These are phyloP conservation scores for Piscicola geometra DNA, from an alignment of 2,888 invertebrate genomes.

Conservation along the genomic window DNA sequence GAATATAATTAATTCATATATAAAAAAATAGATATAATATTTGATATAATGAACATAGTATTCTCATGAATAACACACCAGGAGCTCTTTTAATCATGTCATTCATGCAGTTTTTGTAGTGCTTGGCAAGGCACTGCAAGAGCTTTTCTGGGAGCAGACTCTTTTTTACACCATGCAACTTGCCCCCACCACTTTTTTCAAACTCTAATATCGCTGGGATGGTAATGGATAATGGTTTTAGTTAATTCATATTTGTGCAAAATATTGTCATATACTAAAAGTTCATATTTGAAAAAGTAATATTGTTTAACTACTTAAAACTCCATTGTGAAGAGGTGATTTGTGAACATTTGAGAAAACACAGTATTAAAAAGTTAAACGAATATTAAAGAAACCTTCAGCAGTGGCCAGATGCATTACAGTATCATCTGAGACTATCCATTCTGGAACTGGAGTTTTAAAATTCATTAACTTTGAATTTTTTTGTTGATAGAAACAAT, in stretches of 20 bases:
- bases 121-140: slow-evolving; percentile 43
- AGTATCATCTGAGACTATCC: slow-evolving; percentile 55
- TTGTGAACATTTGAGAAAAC: too few relatives aligned
- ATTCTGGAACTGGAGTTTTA: slow-evolving; percentile 42
- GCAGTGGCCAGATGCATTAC: slow-evolving; percentile 54
- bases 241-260: too few relatives aligned
- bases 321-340: too few relatives aligned
- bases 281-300: too few relatives aligned
- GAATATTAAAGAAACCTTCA: too few relatives aligned
- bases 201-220: too few relatives aligned
- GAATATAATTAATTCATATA: neutral
- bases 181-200: slow-evolving; percentile 29
- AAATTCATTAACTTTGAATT: neutral
- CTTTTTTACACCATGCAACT: slow-evolving; percentile 25
- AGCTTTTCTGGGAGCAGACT: slow-evolving; percentile 39
- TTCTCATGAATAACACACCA: slow-evolving; percentile 40
- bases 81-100: slow-evolving; percentile 49
- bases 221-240: too few relatives aligned
- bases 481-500: neutral
- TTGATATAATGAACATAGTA: neutral
- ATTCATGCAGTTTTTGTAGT: slow-evolving; percentile 47
- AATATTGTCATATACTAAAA: too few relatives aligned
- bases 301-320: too few relatives aligned
- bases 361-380: too few relatives aligned
- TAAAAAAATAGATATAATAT: neutral